Percentiles rank a stretch among this genome's conserved stretches.
phyloP scores from a whole-genome alignment of 2,888 invertebrate genomes.

The Mystacides longicornis region DNA sequence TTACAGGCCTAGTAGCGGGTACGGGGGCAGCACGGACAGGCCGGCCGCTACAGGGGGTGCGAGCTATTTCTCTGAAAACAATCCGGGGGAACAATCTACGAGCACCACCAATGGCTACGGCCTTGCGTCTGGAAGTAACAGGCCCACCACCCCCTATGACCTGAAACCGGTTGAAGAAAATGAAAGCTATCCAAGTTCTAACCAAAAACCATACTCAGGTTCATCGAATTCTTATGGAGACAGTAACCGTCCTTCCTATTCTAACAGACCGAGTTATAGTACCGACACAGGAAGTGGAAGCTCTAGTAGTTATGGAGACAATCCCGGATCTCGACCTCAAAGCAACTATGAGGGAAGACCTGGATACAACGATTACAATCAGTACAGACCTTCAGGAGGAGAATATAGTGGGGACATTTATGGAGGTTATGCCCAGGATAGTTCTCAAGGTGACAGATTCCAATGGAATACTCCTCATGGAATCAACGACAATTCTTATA shows the following conservation, averaged over 20 bases:
- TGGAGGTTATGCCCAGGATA: conserved; percentile 17
- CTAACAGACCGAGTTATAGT: conserved; percentile 4
- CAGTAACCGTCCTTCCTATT: background rate
- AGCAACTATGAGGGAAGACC: conserved; percentile 10
- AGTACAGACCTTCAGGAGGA: conserved; percentile 5
- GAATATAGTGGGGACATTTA: conserved; percentile 12
- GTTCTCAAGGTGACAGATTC: conserved; percentile 19
- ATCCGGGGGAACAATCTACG: conserved; percentile 12
- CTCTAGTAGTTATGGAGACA: background rate
- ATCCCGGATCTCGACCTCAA: too few species aligned
- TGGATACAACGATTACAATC: conserved; percentile 6
- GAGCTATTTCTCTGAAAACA: conserved; percentile 1
- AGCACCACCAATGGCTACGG: conserved; percentile 27
- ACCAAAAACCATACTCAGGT: conserved; percentile 5
- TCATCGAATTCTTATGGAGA: background rate
- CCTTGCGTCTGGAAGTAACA: background rate
- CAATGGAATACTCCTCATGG: conserved; percentile 25
- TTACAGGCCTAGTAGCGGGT: background rate
- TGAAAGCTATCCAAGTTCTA: background rate
- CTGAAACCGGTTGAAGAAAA: conserved; percentile 7
- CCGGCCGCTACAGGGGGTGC: background rate
- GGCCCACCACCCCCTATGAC: conserved; percentile 2
- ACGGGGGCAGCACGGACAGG: background rate
- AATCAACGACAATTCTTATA: conserved; percentile 23
- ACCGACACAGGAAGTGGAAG: background rate